phyloP scores from a whole-genome alignment of 1,140 invertebrate genomes.

The Achatina immaculata region DNA sequence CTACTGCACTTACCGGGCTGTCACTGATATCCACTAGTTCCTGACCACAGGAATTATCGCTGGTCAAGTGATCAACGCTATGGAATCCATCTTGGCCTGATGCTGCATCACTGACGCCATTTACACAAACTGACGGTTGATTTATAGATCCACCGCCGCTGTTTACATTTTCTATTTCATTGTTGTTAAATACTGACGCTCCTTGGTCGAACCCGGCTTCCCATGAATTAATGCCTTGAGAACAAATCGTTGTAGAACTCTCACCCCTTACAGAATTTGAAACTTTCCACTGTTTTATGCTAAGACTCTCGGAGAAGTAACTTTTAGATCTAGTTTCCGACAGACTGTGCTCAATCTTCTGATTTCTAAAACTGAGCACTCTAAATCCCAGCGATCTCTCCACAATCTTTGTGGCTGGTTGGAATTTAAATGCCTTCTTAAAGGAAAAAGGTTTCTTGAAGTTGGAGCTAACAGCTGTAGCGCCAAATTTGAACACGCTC shows the following conservation, averaged over 20 bases:
- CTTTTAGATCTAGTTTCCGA: not conserved
- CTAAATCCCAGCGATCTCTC: slow-evolving; percentile 21
- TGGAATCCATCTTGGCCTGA: not conserved
- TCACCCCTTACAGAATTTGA: not conserved
- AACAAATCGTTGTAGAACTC: not conserved
- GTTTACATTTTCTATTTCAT: not conserved
- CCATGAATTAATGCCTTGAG: too few species aligned
- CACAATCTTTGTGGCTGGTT: slow-evolving; percentile 12
- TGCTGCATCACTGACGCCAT: too few species aligned
- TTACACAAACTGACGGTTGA: too few species aligned
- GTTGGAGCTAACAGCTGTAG: not conserved
- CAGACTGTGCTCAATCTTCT: not conserved
- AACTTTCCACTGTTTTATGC: not conserved
- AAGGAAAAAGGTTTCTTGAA: slow-evolving; percentile 19
- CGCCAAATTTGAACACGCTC: slow-evolving; percentile 11
- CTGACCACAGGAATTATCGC: not conserved
- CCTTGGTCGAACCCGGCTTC: too few species aligned
- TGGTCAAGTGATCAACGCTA: not conserved
- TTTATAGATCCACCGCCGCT: not conserved
- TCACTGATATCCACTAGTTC: not conserved
- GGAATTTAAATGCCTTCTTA: slow-evolving; percentile 27
- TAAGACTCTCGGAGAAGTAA: not conserved
- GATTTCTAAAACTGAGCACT: not conserved
- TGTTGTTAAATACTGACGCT: not conserved
- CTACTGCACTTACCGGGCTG: not conserved